Base-by-base conservation (phyloP, 2,113 vertebrate genomes). In the Silurus glanis region DNA sequence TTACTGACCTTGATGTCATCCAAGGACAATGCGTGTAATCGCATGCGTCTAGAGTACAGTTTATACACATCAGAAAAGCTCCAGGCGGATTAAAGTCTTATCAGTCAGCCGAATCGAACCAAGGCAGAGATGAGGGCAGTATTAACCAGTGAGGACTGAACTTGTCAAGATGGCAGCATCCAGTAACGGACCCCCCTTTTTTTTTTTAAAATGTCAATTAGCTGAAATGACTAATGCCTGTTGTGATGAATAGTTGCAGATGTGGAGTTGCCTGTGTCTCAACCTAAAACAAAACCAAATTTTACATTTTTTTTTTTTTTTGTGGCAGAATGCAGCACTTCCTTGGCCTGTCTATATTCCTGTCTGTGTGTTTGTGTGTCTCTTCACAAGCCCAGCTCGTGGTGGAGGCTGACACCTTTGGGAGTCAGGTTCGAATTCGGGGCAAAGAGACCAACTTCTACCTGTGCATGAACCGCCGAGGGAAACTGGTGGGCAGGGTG, bases 371-470 rank as follows among this genome's bases (percentile, higher is more conserved):
- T 90, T 8, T 91, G 53, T 88, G 74, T 88, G 82, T 92, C 88
- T 90, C 89, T 95, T 95, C 95, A 94, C 91, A 96, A 97, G 96
- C 96, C 94, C 96, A 97, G 96, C 96, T 97, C 93, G 95, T 96
- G 93, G 96, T 97, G 94, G 96, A 97, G 94, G 97, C 96, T 82
- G 96, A 97, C 91, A 96, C 96, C 89, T 97, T 97, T 88, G 96
- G 96, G 88, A 97, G 96, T 91, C 96, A 97, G 94, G 96, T 97
- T 93, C 96, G 96, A 94, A 97, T 97, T 93, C 96, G 96, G 92
- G 96, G 96, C 90, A 97, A 96, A 89, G 96, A 97, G 94, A 96
- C 95, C 53, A 96, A 96, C 84, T 96, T 95, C 93, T 97, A 97
- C 94, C 94, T 97, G 92, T 97, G 96, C 88, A 97, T 97, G 96